Percentiles rank a stretch among this genome's conserved stretches.
These are phyloP conservation scores for Graptemys geographica DNA, from an alignment of 2,797 vertebrate genomes.

Conservation along the genomic window DNA sequence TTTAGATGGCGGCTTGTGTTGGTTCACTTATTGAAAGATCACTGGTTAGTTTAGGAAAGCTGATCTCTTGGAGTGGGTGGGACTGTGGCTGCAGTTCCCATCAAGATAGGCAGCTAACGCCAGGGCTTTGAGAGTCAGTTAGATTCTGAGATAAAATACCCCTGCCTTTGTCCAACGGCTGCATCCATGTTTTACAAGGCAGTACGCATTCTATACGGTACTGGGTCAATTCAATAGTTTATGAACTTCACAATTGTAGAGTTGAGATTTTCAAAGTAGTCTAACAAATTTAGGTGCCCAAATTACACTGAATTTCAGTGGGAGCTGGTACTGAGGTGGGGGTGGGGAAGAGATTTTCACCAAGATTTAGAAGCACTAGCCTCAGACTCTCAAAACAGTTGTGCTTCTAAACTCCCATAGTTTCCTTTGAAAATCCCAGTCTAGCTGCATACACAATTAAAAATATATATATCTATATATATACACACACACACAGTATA, in stretches of 20 bases:
- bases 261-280: not conserved
- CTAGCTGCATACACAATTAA: rapidly evolving
- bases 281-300: not conserved
- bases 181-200: not conserved
- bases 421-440: not conserved
- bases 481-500: not conserved
- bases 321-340: not conserved
- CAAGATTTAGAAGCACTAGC: not conserved
- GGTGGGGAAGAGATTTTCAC: not conserved
- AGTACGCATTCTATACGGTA: not conserved
- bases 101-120: not conserved
- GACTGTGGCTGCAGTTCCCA: not conserved
- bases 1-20: not conserved
- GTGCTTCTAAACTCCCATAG: not conserved
- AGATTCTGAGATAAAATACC: not conserved
- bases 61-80: not conserved
- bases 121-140: not conserved
- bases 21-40: not conserved
- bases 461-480: not conserved
- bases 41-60: not conserved
- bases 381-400: not conserved
- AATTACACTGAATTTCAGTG: not conserved
- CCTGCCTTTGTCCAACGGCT: not conserved
- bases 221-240: not conserved
- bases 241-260: not conserved